Base-by-base conservation (phyloP, 2,888 invertebrate genomes). In the Antitype chi region DNA sequence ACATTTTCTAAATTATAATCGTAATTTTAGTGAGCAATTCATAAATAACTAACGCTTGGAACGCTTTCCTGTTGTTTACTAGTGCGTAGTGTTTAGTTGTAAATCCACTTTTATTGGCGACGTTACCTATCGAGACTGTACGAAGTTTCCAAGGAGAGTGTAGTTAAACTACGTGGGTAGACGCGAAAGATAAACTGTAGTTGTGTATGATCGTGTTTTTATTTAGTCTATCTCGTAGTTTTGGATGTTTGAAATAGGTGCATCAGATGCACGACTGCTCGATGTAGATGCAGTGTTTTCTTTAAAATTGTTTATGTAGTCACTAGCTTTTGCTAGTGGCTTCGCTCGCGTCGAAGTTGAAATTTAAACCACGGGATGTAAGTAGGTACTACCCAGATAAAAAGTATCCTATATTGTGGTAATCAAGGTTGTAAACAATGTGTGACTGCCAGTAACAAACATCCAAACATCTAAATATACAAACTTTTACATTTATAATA, bases 121-220 rank as follows among this genome's bases (percentile, higher is more conserved):
- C 70, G 73, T 63, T 82, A 78, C 82, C 28, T 47, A 73, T 68
- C 53, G 71, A 76, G 84, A 76, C 74, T 69, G 67, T 72, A 71
- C 76, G 32, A 69, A 78, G 73, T 81, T 78, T 79, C 77, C 75
- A 81, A 88, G 81, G 76, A 78, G 74, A 85, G 25, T 62, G 74
- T 75, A 78, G 84, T 82, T 84, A 73, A 80, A 78, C 72, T 75
- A 82, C 76, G 76, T 86, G 74, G 83, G 78, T 80, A 76, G 81
- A 87, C 62, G 69, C 0, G 55, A 75, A 69, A 80, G 79, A 81
- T 87, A 85, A 75, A 78, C 68, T 72, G 62, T 70, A 23, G 7
- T 70, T 70, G 52, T 68, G 63, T 69, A 69, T 71, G 63, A 62
- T 68, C 57, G 20, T 82, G 82, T 82, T 79, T 83, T 85, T 86